Conservation (phyloP, 2,888 invertebrate genomes). For the Anthophora plumipes region DNA sequence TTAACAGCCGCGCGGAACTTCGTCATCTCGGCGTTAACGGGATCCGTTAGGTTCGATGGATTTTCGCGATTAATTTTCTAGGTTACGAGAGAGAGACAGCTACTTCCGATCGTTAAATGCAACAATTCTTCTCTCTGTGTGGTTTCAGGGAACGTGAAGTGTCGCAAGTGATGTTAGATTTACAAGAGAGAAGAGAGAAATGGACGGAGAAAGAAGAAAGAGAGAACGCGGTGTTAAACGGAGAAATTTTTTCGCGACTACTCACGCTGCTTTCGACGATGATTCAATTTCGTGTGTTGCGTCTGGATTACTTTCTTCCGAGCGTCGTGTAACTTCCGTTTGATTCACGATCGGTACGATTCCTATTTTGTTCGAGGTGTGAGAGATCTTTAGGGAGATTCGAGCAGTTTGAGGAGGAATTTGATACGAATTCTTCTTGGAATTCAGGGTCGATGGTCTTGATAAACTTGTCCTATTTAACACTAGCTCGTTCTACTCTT, state of each 20-base stretch:
- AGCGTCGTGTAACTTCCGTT: not conserved
- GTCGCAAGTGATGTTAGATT: not conserved
- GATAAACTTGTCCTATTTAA: conserved; percentile 39
- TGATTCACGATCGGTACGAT: too few relatives aligned
- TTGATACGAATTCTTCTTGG: not conserved
- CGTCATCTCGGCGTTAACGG: conserved; percentile 75
- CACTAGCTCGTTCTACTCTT: conserved; percentile 6
- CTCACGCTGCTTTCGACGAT: conserved; percentile 50
- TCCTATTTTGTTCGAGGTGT: too few relatives aligned
- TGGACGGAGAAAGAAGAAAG: not conserved
- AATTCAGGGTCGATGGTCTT: conserved; percentile 29
- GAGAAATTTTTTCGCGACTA: conserved; percentile 74
- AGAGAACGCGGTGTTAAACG: conserved; percentile 70
- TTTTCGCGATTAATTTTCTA: conserved; percentile 70
- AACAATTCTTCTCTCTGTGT: conserved; percentile 1
- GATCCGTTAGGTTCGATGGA: conserved; percentile 47
- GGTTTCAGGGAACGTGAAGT: conserved; percentile 14
- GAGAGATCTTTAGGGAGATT: too few relatives aligned
- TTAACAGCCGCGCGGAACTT: conserved; percentile 77
- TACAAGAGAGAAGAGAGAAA: not conserved
- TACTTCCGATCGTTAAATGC: conserved; percentile 29
- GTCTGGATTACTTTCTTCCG: conserved; percentile 43
- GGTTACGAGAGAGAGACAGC: conserved; percentile 51
- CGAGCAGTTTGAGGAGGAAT: too few relatives aligned
- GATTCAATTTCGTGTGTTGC: conserved; percentile 50